Conservation (phyloP, 2,113 vertebrate genomes). For the Neolamprologus caudopunctatus region DNA sequence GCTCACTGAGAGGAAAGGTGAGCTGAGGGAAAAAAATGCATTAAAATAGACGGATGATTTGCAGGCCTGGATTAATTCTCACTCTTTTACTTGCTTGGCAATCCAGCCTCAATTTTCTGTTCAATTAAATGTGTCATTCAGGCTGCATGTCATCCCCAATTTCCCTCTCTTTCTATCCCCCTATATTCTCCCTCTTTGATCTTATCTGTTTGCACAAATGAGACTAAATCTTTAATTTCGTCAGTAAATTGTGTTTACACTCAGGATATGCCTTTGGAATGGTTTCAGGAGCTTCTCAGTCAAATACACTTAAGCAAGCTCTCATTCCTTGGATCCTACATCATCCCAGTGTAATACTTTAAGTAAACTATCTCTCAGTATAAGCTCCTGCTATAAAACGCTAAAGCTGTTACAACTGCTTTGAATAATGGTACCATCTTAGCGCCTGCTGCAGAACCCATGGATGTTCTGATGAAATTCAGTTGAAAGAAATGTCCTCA, state of each 20-base stretch:
- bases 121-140: slow-evolving; percentile 39
- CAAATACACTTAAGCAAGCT: slow-evolving; percentile 23
- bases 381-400: background rate
- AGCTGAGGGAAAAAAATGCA: background rate
- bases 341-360: slow-evolving; percentile 33
- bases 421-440: slow-evolving; percentile 16
- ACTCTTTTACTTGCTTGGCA: background rate
- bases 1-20: background rate
- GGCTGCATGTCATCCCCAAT: slow-evolving; percentile 1
- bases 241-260: slow-evolving; percentile 41
- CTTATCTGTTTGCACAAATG: slow-evolving; percentile 36
- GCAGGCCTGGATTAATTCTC: slow-evolving; percentile 1
- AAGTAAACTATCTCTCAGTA: slow-evolving; percentile 18
- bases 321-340: slow-evolving; percentile 11
- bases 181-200: slow-evolving; percentile 16
- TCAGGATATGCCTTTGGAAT: slow-evolving; percentile 2
- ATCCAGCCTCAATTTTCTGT: slow-evolving; percentile 39
- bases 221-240: slow-evolving; percentile 31
- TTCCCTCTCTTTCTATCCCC: background rate
- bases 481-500: background rate
- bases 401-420: slow-evolving; percentile 6
- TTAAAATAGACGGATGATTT: slow-evolving; percentile 3
- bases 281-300: slow-evolving; percentile 18
- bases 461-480: background rate
- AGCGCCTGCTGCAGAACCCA: background rate